Percentiles rank a stretch among this genome's conserved stretches.
Evolutionary conservation across 2,888 invertebrate genomes (phyloP).

Genomic region (Eupithecia abbreviata): DNA sequence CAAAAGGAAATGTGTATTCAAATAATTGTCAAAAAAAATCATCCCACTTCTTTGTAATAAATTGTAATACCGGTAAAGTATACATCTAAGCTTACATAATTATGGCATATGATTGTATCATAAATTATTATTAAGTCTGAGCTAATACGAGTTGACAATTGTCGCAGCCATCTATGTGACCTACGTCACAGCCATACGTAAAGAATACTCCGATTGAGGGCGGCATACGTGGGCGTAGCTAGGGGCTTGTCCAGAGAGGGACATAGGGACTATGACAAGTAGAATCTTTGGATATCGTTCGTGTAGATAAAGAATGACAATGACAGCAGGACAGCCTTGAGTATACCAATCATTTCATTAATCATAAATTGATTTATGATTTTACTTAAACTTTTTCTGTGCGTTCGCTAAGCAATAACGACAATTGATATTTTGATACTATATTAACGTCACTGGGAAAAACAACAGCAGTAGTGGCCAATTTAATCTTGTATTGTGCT

Average conservation of each 20-base stretch:
- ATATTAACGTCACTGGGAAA: no score
- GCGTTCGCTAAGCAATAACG: not conserved
- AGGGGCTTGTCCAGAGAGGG: not conserved
- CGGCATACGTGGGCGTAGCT: slow-evolving; percentile 2
- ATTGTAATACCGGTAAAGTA: not conserved
- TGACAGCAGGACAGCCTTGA: no score
- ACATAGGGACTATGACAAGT: not conserved
- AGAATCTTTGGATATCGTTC: not conserved
- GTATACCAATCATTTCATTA: not conserved
- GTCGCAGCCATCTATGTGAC: not conserved
- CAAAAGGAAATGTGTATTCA: not conserved
- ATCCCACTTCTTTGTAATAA: not conserved
- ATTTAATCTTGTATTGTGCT: no score
- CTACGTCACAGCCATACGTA: not conserved
- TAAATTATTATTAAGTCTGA: slow-evolving; percentile 1
- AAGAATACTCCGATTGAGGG: slow-evolving; percentile 4
- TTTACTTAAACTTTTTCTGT: not conserved
- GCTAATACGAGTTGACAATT: slow-evolving; percentile 2
- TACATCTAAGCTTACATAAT: not conserved
- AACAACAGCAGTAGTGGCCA: no score
- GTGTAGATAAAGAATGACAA: no score
- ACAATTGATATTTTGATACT: not conserved
- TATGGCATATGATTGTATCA: not conserved
- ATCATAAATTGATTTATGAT: not conserved
- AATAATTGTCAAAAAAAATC: not conserved